phyloP scores from a whole-genome alignment of 2,888 invertebrate species.

The Cephus spinipes region DNA sequence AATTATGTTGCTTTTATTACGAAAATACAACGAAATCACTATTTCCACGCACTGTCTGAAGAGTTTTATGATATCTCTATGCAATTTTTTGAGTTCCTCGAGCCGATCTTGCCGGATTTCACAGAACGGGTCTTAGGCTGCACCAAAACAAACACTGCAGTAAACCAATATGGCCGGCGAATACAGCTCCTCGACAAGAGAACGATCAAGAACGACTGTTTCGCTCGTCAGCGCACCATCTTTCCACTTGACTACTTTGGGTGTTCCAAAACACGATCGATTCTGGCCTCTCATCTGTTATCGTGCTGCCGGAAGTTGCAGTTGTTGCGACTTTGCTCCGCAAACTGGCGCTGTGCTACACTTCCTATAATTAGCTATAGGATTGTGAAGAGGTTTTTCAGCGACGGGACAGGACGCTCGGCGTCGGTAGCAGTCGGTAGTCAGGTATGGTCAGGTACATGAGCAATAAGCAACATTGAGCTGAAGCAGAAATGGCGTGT shows the following conservation, averaged over 20 bases:
- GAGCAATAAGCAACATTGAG: too few relatives aligned
- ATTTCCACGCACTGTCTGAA: not conserved
- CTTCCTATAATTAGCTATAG: not conserved
- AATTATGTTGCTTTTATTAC: not conserved
- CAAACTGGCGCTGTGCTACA: not conserved
- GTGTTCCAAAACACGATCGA: not conserved
- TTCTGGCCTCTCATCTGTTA: not conserved
- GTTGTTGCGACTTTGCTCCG: not conserved
- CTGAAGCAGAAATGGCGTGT: too few relatives aligned
- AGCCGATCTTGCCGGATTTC: slow-evolving; percentile 39
- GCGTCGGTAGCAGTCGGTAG: not conserved
- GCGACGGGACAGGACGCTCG: too few relatives aligned
- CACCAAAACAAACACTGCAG: slow-evolving; percentile 64
- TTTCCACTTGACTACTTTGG: slow-evolving; percentile 28
- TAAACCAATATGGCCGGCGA: slow-evolving; percentile 62
- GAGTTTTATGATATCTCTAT: slow-evolving; percentile 5
- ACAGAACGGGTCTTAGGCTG: slow-evolving; percentile 30
- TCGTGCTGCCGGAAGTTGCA: not conserved
- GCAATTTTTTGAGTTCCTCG: slow-evolving; percentile 1
- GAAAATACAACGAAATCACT: slow-evolving; percentile 13
- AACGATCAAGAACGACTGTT: slow-evolving; percentile 44
- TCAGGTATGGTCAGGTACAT: not conserved
- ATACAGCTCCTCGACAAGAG: slow-evolving; percentile 44
- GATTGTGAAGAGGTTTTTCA: not conserved
- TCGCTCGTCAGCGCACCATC: slow-evolving; percentile 45